Base-by-base conservation (phyloP, 2,797 vertebrate genomes). In the Urosaurus nigricauda region DNA sequence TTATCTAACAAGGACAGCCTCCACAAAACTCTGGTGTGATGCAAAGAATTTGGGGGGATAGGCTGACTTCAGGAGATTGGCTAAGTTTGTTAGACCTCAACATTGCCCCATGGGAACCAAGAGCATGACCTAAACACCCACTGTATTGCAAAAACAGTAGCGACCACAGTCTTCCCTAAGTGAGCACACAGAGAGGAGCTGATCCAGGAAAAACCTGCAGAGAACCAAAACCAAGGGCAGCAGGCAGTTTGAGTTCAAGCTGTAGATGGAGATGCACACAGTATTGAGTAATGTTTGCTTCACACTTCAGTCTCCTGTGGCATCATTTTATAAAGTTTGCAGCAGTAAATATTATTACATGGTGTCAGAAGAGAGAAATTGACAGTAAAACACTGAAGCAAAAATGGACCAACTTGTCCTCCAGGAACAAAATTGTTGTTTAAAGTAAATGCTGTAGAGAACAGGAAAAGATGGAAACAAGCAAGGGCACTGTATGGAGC, bases 311-410 rank as follows among this genome's bases (percentile, higher is more conserved):
- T 88, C 74, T 88, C 51, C 73, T 84, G 74, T 68, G 60, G 51
- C 43, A 71, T 7, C 32, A 68, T 78, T 71, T 84, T 56, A 83
- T 78, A 84, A 84, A 40, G 63, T 70, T 88, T 83, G 47, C 63
- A 84, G 17, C 73, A 70, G 75, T 79, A 84, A 26, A 70, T 79
- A 56, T 88, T 56, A 79, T 88, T 53, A 84, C 81, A 84, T 70
- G 60, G 51, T 65, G 73, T 40, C 81, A 56, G 58, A 70, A 84
- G 29, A 84, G 29, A 88, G 73, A 84, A 88, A 65, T 63, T 79
- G 81, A 65, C 37, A 65, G 71, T 68, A 70, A 70, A 79, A 86
- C 60, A 79, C 40, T 29, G 43, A 86, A 65, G 24, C 58, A 79
- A 86, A 84, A 74, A 78, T 78, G 73, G n/a, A 70, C 58, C 32